Evolutionary conservation across 2,888 invertebrate genomes (phyloP), one percentile per base, ranked within the genome.

Genomic region (Synanthedon tipuliformis): DNA sequence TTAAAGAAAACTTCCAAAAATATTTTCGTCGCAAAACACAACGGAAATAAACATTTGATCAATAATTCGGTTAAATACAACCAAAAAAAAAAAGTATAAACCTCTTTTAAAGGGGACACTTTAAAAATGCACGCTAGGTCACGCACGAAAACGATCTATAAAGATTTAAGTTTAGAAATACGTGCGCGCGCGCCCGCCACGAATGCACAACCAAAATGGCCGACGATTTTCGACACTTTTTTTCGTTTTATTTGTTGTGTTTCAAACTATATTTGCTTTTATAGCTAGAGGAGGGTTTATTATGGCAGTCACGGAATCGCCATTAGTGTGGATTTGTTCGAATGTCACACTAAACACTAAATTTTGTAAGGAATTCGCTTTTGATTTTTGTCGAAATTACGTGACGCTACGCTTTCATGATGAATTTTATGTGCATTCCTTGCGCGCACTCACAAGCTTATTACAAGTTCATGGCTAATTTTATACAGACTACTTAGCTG

Each of bases 141-240:
- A 86, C 86, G 86, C 81, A 84, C 83, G 64, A 83, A 86, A 85
- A 61, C 83, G 78, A 86, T 86, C 85, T 78, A 77, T 86, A 74
- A 82, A 73, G 83, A 79, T 83, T 83, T 81, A 70, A 66, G 66
- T 15, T 50, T 55, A 62, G 70, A 23, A 61, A 13, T 18, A 78
- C 80, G 82, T 81, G 83, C 79, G 79, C 70, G 61, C 62, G 64
- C 73, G 73, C 61, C 54, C 12, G 57, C 54, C 56, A 49, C 61
- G 52, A 34, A 34, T 56, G 53, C 55, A 53, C 48, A 58, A 62
- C 61, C 61, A 68, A 69, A 53, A 73, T 72, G 74, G 78, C 75
- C 65, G 74, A 57, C 53, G 60, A 63, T 71, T 77, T 75, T 71
- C 58, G 52, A 54, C 45, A 64, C 73, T 76, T 56, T 81, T 78